phyloP scores from a whole-genome alignment of 2,113 vertebrate species.

The Kryptolebias marmoratus region DNA sequence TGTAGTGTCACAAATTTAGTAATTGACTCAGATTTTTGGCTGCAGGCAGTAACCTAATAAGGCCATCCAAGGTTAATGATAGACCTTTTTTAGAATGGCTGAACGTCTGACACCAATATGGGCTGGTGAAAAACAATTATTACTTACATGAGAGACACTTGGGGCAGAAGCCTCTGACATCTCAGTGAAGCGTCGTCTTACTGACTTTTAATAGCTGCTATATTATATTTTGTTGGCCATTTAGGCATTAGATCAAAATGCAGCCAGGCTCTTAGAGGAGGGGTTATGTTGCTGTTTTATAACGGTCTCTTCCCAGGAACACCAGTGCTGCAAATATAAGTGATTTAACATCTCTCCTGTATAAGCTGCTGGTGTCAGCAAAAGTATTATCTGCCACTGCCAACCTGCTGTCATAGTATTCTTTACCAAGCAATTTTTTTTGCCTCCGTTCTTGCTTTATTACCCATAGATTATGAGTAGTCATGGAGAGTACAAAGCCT shows the following conservation, averaged over 20 bases:
- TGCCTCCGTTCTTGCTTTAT: constrained; percentile 69
- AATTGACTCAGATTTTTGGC: constrained; percentile 82
- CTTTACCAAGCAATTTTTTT: constrained; percentile 72
- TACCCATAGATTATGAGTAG: constrained; percentile 74
- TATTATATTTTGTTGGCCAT: constrained; percentile 38
- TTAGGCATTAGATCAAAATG: constrained; percentile 28
- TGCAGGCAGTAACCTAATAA: constrained; percentile 85
- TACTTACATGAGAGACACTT: constrained; percentile 67
- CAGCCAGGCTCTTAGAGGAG: constrained; percentile 20
- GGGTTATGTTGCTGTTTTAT: constrained; percentile 44
- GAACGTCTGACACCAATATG: constrained; percentile 77
- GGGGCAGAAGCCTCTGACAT: constrained; percentile 65
- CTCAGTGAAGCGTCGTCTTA: constrained; percentile 35
- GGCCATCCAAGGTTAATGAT: constrained; percentile 84
- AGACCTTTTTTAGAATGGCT: constrained; percentile 83
- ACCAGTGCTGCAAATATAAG: constrained; percentile 71
- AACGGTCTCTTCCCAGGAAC: constrained; percentile 67
- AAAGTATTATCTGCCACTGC: constrained; percentile 72
- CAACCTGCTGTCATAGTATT: constrained; percentile 70
- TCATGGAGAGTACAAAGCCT: constrained; percentile 53
- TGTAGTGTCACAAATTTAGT: constrained; percentile 74
- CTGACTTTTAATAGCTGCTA: constrained; percentile 23
- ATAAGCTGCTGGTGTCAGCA: constrained; percentile 77
- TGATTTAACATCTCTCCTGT: constrained; percentile 74
- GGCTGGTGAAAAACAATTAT: constrained; percentile 70